Base-by-base conservation (phyloP, 2,888 invertebrate species). In the Carabus problematicus region DNA sequence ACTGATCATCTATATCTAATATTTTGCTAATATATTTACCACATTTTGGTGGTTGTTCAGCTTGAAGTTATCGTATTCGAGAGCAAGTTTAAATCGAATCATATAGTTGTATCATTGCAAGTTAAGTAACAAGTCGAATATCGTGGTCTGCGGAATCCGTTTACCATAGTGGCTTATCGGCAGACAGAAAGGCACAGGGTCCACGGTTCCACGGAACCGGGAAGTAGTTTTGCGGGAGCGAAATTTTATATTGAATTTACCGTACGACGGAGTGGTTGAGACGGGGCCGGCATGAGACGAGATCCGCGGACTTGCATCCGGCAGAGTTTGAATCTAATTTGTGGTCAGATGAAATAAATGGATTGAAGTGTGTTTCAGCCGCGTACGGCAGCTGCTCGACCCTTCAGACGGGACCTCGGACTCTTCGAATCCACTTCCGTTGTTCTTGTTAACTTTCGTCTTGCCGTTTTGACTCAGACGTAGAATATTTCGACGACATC, bases 301-400 rank as follows among this genome's bases (percentile, higher is more conserved):
- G 52, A 42, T 45, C 47, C 58, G 40, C 59, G 29, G 29, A 29
- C 66, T 49, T 59, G 66, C 58, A 66, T 59, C 59, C 66, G 66
- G 47, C 49, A 40, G 66, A 66, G 66, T 66, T 66, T 59, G 66
- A 66, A 66, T 66, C 59, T 58, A 66, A 66, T 66, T 59, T 66
- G 66, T 66, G 66, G 59, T 66, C 59, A 58, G 47, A 41, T 18
- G 59, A 66, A 66, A 66, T 66, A 66, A 66, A 66, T 66, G 59
- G 59, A 47, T 59, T 66, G 58, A 66, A 66, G 64, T 56, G 56
- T 56, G 40, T 45, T 42, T 1, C 41, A 1, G 18, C 11, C 19
- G 12, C 3, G 54, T 18, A 12, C 12, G 56, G 40, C 2, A 19
- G 40, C 45, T 47, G 41, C 16, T 45, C 16, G 40, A 29, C 56